Conservation (phyloP, 2,113 vertebrate species). For the Tauraco erythrolophus region DNA sequence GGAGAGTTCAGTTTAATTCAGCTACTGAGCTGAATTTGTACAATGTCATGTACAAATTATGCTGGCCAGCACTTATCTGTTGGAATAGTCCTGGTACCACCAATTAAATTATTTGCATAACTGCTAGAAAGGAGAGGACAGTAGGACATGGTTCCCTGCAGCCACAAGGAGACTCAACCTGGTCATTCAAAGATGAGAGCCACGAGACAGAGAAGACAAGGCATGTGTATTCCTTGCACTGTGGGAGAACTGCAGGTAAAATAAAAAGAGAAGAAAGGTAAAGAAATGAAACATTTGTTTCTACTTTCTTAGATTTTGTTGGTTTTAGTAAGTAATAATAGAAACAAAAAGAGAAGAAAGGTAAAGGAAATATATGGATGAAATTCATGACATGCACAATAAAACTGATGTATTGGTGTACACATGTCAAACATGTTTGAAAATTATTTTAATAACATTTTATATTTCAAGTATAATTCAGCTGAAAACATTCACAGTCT, state of each 20-base stretch:
- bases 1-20: background rate
- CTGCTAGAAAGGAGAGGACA: background rate
- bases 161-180: background rate
- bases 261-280: too few species aligned
- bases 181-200: background rate
- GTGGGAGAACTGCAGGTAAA: background rate
- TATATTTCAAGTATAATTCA: background rate
- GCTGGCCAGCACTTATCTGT: background rate
- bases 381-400: background rate
- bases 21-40: too few species aligned
- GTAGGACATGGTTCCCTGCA: background rate
- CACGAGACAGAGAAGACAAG: fast-evolving
- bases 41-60: background rate
- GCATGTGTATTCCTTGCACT: background rate
- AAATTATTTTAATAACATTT: background rate
- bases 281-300: background rate
- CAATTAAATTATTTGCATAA: background rate
- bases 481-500: background rate
- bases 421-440: background rate
- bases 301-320: background rate
- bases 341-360: background rate
- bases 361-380: background rate
- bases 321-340: background rate
- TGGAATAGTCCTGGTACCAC: background rate
- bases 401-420: background rate